Evolutionary conservation across 2,888 invertebrate species (phyloP).

Genomic region (Melolontha melolontha): DNA sequence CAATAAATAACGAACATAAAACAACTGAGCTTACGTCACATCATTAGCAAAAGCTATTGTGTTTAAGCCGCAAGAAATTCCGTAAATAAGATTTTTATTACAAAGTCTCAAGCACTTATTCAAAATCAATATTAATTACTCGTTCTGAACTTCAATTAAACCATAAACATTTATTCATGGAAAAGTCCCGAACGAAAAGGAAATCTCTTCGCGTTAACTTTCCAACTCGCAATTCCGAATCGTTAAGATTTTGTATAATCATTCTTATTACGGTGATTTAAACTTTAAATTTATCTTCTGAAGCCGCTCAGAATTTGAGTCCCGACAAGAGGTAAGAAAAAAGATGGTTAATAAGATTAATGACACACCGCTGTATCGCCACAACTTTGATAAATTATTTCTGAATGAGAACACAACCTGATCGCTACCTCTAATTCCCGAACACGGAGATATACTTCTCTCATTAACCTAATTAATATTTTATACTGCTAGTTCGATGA

Average conservation of each 20-base stretch:
- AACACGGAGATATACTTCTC: conserved; percentile 2
- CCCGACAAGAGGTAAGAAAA: conserved; percentile 12
- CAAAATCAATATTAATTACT: no score
- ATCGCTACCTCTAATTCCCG: neutral
- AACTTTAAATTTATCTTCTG: conserved; percentile 36
- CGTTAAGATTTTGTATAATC: conserved; percentile 29
- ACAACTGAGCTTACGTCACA: no score
- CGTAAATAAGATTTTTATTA: no score
- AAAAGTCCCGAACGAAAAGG: neutral
- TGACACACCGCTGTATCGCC: conserved; percentile 19
- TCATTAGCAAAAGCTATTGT: no score
- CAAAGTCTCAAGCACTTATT: no score
- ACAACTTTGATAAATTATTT: conserved; percentile 33
- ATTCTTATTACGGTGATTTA: conserved; percentile 28
- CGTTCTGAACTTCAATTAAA: no score
- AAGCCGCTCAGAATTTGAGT: conserved; percentile 9
- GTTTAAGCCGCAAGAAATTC: no score
- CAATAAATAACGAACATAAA: no score
- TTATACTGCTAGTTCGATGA: conserved; percentile 7
- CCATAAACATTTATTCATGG: neutral
- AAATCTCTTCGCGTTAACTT: conserved; percentile 18
- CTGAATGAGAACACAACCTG: neutral
- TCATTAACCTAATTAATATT: conserved; percentile 35
- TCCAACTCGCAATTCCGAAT: neutral
- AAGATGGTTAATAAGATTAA: conserved; percentile 31